Conservation (phyloP, 2,113 vertebrate genomes). For the Struthidea cinerea region DNA sequence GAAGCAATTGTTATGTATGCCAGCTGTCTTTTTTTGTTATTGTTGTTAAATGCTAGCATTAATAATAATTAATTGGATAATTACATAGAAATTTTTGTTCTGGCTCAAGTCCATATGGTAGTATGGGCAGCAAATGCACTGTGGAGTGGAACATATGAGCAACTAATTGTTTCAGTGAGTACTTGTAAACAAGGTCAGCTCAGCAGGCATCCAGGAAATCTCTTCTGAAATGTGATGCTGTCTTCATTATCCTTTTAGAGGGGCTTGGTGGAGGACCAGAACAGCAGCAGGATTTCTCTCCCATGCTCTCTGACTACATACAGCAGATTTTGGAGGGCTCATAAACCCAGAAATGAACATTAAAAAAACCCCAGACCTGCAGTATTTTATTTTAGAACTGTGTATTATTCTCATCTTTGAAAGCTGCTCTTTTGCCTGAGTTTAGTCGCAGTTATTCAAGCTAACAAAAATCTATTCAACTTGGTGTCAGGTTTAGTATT, state of each 20-base stretch:
- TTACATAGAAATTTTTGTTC: background rate
- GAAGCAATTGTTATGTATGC: background rate
- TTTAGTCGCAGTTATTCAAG: background rate
- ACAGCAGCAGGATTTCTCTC: background rate
- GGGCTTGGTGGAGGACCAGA: background rate
- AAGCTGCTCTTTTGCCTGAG: background rate
- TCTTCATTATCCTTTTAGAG: conserved; percentile 9
- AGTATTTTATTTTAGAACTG: background rate
- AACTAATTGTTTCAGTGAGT: conserved; percentile 1
- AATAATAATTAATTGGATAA: conserved; percentile 21
- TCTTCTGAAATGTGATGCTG: conserved; percentile 28
- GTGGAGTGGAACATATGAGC: background rate
- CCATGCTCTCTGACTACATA: background rate
- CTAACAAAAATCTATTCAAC: background rate
- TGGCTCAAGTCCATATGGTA: background rate
- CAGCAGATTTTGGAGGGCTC: background rate
- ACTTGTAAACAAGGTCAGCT: conserved; percentile 11
- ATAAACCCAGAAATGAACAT: background rate
- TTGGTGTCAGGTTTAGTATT: background rate
- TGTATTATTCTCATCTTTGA: background rate
- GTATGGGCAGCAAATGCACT: background rate
- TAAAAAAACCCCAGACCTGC: background rate
- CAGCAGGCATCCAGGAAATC: background rate
- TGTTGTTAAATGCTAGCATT: background rate
- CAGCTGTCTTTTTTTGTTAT: background rate